Evolutionary conservation across 1,140 invertebrate genomes (phyloP).

Genomic region (Papilio helenus): DNA sequence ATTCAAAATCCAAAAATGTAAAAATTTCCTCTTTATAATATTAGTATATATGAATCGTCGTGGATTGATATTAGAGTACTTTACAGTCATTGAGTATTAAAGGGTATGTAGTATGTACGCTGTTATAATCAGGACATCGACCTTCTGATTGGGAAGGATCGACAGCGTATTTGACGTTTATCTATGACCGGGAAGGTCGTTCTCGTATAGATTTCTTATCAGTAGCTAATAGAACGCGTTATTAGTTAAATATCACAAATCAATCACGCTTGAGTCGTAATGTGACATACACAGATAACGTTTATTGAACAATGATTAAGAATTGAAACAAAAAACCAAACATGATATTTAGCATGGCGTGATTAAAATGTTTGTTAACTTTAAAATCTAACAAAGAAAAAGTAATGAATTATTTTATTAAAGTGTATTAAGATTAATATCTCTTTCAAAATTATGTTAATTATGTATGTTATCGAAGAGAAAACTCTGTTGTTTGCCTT

Average conservation of each 20-base stretch:
- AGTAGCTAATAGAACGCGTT: background rate
- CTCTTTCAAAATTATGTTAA: too few species aligned
- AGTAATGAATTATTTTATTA: too few species aligned
- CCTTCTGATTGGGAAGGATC: background rate
- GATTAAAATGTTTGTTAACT: too few species aligned
- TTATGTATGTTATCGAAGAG: too few species aligned
- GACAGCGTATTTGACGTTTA: background rate
- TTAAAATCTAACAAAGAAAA: too few species aligned
- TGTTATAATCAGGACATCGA: background rate
- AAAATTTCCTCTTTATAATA: too few species aligned
- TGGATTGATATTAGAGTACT: too few species aligned
- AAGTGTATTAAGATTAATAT: too few species aligned
- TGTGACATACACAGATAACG: background rate
- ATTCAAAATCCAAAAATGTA: too few species aligned
- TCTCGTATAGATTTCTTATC: conserved; percentile 4
- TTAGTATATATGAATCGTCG: too few species aligned
- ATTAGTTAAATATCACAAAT: background rate
- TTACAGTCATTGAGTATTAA: too few species aligned
- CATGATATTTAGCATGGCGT: background rate
- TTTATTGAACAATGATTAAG: background rate
- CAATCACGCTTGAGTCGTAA: background rate
- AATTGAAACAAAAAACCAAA: background rate
- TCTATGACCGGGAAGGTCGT: background rate
- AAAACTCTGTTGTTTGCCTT: too few species aligned
- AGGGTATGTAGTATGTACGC: background rate